Base-by-base conservation (phyloP, 2,888 invertebrate genomes). In the Chesias legatella region DNA sequence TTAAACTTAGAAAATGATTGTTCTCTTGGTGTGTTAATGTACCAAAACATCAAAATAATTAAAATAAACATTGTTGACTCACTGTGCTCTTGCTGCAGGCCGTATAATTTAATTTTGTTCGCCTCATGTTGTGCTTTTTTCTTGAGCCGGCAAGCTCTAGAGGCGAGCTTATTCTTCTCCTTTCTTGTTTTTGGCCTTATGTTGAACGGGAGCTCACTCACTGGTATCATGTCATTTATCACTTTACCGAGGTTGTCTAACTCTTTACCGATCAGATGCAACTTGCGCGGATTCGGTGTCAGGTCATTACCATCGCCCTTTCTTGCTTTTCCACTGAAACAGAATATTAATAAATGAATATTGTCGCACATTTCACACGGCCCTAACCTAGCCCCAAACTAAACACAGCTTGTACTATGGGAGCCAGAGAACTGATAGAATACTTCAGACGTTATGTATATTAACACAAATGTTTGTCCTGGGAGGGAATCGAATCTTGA, bases 121-220 rank as follows among this genome's bases (percentile, higher is more conserved):
- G 99, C 98, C 82, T 99, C 99, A 76, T 99, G 98, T 73, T 98
- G 98, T 3, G 99, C 99, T 85, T 98, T 99, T 83, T 99, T 99
- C 91, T 99, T 99, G 66, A 99, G 89, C 22, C 98, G 92, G 75
- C 98, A 99, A 21, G 98, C 98, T 48, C 98, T 92, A 0, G 98
- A 98, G 6, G 99, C 98, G 38, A 98, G 89, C 83, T 98, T 98
- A 77, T 99, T 99, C 76, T 99, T 98, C 79, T 99, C 98, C 79
- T 98, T 98, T 38, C 98, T 91, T n/a, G 97, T 96, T 73, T 95
- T 96, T 7, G 96, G 95, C 55, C 97, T 89, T 20, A 94, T 93
- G 67, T 94, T 95, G 72, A 95, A 95, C 26, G 97, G 97, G 59
- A 98, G 85, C 75, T 98, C 98, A 60, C 95, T 96, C 6, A 97